Percentiles rank a stretch among this genome's conserved stretches.
These are phyloP conservation scores for Beris morrisii DNA, from an alignment of 2,888 invertebrate genomes.

Conservation along the genomic window DNA sequence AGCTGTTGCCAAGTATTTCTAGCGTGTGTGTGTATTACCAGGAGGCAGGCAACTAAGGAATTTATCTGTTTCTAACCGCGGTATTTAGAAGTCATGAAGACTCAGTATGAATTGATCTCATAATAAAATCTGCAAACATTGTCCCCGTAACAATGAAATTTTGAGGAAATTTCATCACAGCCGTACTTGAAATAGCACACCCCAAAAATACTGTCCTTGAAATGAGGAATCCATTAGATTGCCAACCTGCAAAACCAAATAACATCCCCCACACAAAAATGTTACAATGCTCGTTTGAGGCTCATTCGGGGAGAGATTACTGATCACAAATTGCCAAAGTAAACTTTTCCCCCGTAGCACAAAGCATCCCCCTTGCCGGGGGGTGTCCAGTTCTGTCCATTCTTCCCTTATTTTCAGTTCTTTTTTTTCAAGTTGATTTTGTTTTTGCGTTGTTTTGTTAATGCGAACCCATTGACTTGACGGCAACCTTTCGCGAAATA, in stretches of 20 bases:
- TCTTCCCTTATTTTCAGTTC: neutral
- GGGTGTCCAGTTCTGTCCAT: neutral
- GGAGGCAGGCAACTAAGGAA: no score
- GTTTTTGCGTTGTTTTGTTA: constrained; percentile 33
- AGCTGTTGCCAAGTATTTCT: no score
- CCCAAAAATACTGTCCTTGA: no score
- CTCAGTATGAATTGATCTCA: no score
- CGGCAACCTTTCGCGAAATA: constrained; percentile 36
- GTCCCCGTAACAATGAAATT: no score
- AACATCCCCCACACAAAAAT: constrained; percentile 5
- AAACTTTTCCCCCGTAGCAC: constrained; percentile 27
- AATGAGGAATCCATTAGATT: neutral
- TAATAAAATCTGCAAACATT: no score
- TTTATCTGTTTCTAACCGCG: no score
- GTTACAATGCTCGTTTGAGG: constrained; percentile 22
- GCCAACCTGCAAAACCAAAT: neutral
- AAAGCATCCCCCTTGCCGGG: neutral
- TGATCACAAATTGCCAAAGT: constrained; percentile 39
- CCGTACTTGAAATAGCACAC: no score
- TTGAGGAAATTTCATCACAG: no score
- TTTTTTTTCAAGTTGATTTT: constrained; percentile 28
- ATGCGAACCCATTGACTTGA: constrained; percentile 38
- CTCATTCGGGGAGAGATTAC: constrained; percentile 17
- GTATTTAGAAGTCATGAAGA: no score
- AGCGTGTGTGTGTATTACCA: no score